A percentile compares a stretch with the other conserved stretches of the same genome.
Conservation (phyloP, 2,888 invertebrate genomes). For the Microctonus hyperodae region DNA sequence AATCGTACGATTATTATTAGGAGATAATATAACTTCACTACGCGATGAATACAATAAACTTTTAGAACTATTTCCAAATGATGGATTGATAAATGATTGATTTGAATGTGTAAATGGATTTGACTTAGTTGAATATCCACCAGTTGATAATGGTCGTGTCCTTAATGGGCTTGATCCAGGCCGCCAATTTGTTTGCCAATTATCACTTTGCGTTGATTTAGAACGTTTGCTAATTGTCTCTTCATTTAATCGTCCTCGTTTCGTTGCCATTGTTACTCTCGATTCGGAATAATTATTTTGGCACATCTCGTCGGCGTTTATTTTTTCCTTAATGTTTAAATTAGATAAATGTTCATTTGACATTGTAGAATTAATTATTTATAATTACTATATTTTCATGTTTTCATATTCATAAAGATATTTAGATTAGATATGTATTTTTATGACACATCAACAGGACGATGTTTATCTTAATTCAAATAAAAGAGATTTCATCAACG, state of each 20-base stretch:
- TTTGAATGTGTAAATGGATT: constrained; percentile 44
- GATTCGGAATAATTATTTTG: constrained; percentile 13
- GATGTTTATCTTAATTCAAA: background rate
- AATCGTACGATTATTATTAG: constrained; percentile 42
- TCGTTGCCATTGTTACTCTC: constrained; percentile 30
- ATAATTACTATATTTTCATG: background rate
- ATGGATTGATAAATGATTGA: constrained; percentile 40
- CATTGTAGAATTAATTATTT: constrained; percentile 26
- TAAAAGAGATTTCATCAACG: background rate
- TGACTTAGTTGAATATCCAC: constrained; percentile 49
- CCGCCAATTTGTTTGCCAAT: constrained; percentile 45
- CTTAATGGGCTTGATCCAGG: constrained; percentile 36
- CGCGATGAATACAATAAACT: constrained; percentile 47
- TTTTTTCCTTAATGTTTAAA: constrained; percentile 16
- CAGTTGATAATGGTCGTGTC: constrained; percentile 50
- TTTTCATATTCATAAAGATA: background rate
- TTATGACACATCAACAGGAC: background rate
- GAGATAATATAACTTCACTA: constrained; percentile 52
- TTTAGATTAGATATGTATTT: background rate
- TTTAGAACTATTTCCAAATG: constrained; percentile 40
- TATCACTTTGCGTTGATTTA: constrained; percentile 57
- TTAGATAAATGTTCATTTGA: constrained; percentile 36
- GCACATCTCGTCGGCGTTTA: constrained; percentile 7
- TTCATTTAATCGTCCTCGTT: constrained; percentile 28
- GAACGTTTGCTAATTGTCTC: constrained; percentile 38